Base-by-base conservation (phyloP, 2,888 invertebrate species). In the Troides aeacus region DNA sequence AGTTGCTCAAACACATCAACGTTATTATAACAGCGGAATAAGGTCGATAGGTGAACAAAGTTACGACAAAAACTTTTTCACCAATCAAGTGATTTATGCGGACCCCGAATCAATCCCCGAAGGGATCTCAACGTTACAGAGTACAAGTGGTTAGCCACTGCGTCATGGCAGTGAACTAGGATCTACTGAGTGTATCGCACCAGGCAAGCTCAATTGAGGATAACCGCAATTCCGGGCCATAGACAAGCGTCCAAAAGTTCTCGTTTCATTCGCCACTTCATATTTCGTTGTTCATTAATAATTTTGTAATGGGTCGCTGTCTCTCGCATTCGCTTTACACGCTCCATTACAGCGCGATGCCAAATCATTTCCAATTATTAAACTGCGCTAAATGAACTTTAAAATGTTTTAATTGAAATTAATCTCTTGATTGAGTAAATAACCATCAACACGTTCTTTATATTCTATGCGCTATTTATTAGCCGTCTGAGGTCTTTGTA, bases 211-310 rank as follows among this genome's bases (percentile, higher is more conserved):
- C 50, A 50, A 50, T 50, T 17, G 18, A 50, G 50, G 15, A 50
- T 50, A 63, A 59, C 58, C 59, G 24, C 5, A 42, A 46, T 10
- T 59, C 46, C 30, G 42, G 6, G 30, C n/a, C 23, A 46, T 24
- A 53, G 59, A 56, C 66, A 57, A 66, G 59, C 58, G 46, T 70
- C 50, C 15, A 50, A 50, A 50, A 18, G 72, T 62, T 66, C 12
- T 64, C 74, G 74, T 74, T 81, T 84, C 85, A 82, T 84, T 84
- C 79, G 76, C 83, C 87, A 87, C 86, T 87, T 85, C 86, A 87
- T 86, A 86, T 87, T 85, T 83, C 76, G 84, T 79, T 81, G 83
- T 84, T 85, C 86, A 88, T 89, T 87, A 89, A 90, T 88, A 85
- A 86, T 87, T 86, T 84, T 84, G 83, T 88, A 87, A 88, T 88